Percentiles rank a stretch among this genome's conserved stretches.
Evolutionary conservation across 2,888 invertebrate species (phyloP).

Genomic region (Molorchus minor): DNA sequence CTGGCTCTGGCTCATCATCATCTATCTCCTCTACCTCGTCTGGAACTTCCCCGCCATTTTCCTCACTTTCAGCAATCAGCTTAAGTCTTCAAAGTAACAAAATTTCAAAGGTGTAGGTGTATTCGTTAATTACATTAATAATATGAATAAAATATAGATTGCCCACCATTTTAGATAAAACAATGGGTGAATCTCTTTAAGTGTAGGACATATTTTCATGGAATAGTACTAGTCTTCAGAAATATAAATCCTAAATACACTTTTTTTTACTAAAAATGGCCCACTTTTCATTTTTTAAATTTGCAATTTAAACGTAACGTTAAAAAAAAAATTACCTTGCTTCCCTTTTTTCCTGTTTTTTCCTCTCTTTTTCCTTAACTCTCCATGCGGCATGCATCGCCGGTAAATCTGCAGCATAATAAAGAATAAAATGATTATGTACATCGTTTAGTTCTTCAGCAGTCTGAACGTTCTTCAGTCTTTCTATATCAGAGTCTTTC

Average conservation of each 20-base stretch:
- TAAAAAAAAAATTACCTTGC: slow-evolving; percentile 42
- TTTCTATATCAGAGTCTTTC: slow-evolving; percentile 85
- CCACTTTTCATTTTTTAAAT: background rate
- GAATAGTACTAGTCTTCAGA: too few relatives aligned
- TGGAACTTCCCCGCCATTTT: slow-evolving; percentile 71
- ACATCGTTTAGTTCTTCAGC: slow-evolving; percentile 93
- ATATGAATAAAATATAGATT: too few relatives aligned
- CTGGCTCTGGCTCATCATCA: slow-evolving; percentile 68
- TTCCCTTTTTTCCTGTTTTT: slow-evolving; percentile 65
- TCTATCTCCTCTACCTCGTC: slow-evolving; percentile 68
- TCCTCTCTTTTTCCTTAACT: slow-evolving; percentile 72
- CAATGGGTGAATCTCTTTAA: too few relatives aligned
- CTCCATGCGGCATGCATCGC: slow-evolving; percentile 82
- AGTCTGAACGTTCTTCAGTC: slow-evolving; percentile 79
- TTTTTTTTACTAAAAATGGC: background rate
- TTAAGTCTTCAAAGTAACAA: slow-evolving; percentile 55
- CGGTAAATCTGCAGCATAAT: slow-evolving; percentile 87
- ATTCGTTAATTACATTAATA: too few relatives aligned
- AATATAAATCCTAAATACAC: too few relatives aligned
- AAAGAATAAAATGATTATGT: slow-evolving; percentile 90
- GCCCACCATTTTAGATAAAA: too few relatives aligned
- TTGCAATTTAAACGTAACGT: background rate
- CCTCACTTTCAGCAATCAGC: slow-evolving; percentile 69
- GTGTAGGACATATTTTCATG: too few relatives aligned
- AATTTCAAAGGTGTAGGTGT: too few relatives aligned